Conservation (phyloP, 2,888 invertebrate species). For the Dichetophora obliterata region DNA sequence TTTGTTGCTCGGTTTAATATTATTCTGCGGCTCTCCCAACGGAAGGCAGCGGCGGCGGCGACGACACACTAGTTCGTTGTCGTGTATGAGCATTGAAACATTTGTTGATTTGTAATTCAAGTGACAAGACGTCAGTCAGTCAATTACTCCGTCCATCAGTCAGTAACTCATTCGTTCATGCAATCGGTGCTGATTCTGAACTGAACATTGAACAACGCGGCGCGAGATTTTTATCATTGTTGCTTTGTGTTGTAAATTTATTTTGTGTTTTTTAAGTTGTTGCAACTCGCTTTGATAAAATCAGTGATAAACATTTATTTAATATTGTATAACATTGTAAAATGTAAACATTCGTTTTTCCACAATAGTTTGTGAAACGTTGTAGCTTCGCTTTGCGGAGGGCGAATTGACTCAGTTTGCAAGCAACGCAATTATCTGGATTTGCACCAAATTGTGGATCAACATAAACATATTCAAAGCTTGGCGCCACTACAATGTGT, state of each 20-base stretch:
- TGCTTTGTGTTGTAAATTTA: not conserved
- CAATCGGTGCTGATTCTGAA: slow-evolving; percentile 1
- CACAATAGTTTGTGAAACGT: too few species aligned
- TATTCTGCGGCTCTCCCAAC: slow-evolving; percentile 44
- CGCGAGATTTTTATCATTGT: slow-evolving; percentile 12
- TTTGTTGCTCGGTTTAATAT: slow-evolving; percentile 32
- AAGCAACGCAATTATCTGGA: not conserved
- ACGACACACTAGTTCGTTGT: not conserved
- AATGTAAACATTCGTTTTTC: not conserved
- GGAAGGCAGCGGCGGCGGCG: slow-evolving; percentile 17
- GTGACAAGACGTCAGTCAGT: slow-evolving; percentile 49
- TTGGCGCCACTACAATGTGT: too few species aligned
- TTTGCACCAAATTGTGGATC: not conserved
- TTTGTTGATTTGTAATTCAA: slow-evolving; percentile 50
- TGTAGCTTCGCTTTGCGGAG: slow-evolving; percentile 1
- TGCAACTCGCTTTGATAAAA: not conserved
- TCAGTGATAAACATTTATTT: slow-evolving; percentile 20
- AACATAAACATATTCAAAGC: not conserved
- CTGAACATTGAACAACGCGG: slow-evolving; percentile 32
- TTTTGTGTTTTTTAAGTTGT: not conserved
- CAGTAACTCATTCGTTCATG: slow-evolving; percentile 26
- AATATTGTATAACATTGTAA: slow-evolving; percentile 9
- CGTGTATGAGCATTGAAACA: slow-evolving; percentile 40
- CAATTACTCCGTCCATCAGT: slow-evolving; percentile 30
- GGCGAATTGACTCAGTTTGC: not conserved